These are phyloP conservation scores for Arion vulgaris DNA, from an alignment of 1,140 invertebrate genomes.

Conservation along the genomic window DNA sequence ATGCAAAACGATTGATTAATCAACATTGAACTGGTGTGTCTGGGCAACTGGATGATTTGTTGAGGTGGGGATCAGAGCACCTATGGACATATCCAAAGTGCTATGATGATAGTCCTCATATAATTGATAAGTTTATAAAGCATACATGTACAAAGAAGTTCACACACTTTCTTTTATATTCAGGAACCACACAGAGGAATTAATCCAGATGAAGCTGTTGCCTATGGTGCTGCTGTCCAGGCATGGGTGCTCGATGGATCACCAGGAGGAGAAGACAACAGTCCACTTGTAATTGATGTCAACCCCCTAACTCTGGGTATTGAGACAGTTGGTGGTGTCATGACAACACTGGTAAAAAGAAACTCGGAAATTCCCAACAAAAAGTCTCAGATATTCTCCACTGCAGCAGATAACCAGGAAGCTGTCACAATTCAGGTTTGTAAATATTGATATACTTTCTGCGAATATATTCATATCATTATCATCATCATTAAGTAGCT, in stretches of 20 bases:
- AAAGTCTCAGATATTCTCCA: conserved; percentile 99
- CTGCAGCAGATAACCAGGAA: conserved; percentile 98
- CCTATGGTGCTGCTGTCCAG: conserved; percentile 98
- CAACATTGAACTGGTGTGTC: too few species aligned
- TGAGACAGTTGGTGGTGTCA: conserved; percentile 99
- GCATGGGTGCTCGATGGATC: conserved; percentile 82
- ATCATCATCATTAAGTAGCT: too few species aligned
- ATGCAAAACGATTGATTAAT: too few species aligned
- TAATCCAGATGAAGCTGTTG: conserved; percentile 87
- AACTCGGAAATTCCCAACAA: conserved; percentile 99
- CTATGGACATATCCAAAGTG: too few species aligned
- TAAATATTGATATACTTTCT: too few species aligned
- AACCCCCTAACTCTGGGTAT: conserved; percentile 99
- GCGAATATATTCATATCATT: too few species aligned
- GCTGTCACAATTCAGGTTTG: conserved; percentile 96
- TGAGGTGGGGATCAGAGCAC: too few species aligned
- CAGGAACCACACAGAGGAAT: conserved; percentile 95
- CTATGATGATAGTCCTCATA: too few species aligned
- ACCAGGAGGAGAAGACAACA: conserved; percentile 77
- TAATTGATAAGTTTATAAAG: too few species aligned
- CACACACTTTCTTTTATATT: too few species aligned
- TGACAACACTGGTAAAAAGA: conserved; percentile 98
- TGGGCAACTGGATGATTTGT: too few species aligned
- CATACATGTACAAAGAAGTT: too few species aligned
- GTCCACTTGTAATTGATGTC: conserved; percentile 96